Percentiles rank a stretch among this genome's conserved stretches.
These are phyloP conservation scores for Microtus oregoni DNA, from an alignment of 2,113 vertebrate species.

Conservation along the genomic window DNA sequence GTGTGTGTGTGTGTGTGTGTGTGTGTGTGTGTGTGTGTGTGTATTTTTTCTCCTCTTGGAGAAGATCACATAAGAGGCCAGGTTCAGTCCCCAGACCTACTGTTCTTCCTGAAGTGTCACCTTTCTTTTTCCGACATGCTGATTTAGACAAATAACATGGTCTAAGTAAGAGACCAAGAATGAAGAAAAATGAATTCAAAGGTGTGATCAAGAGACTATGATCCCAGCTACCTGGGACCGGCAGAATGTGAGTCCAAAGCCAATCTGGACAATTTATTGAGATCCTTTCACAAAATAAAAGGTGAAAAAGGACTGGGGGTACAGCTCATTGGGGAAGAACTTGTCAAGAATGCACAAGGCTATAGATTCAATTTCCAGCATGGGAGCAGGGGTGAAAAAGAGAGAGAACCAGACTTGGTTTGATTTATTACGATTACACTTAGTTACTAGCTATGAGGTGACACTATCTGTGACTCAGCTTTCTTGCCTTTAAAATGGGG, in stretches of 20 bases:
- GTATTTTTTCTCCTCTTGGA: background rate
- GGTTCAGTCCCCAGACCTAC: background rate
- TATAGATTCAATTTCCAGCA: background rate
- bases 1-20: too few species aligned
- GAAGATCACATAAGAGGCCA: background rate
- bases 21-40: background rate
- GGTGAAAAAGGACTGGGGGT: background rate
- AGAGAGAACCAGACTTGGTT: background rate
- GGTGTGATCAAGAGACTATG: background rate
- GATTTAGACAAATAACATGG: background rate
- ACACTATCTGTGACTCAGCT: background rate
- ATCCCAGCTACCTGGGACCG: too few species aligned
- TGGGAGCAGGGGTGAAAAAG: background rate
- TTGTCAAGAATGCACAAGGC: background rate
- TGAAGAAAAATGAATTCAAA: background rate
- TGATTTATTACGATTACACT: background rate
- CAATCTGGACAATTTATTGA: background rate
- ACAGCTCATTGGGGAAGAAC: background rate
- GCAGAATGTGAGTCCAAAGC: background rate
- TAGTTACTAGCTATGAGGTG: background rate
- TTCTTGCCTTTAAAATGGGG: conserved; percentile 39
- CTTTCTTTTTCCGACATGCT: background rate
- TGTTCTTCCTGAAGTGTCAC: background rate
- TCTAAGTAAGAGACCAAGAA: background rate
- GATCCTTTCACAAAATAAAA: background rate